These are phyloP conservation scores for Apogon talboti DNA, from an alignment of 2,797 vertebrate species.

Conservation along the genomic window DNA sequence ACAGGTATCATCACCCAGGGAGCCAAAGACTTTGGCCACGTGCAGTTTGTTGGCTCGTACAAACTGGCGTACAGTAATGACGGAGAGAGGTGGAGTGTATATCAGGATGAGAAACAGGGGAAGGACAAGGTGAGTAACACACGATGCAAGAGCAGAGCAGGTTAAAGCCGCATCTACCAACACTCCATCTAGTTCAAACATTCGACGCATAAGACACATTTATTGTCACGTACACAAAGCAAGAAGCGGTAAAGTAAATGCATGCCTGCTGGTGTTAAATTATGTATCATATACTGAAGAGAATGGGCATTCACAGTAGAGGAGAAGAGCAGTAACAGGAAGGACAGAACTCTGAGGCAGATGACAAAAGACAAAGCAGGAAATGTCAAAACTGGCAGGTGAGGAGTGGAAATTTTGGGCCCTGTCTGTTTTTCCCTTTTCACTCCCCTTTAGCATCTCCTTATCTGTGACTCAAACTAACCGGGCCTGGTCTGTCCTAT, in stretches of 20 bases:
- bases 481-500: conserved; percentile 37
- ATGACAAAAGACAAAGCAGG: conserved; percentile 22
- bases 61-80: conserved; percentile 96
- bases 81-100: conserved; percentile 92
- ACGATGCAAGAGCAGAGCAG: background rate
- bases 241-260: conserved; percentile 24
- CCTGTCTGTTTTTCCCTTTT: conserved; percentile 30
- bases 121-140: conserved; percentile 92
- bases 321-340: conserved; percentile 5
- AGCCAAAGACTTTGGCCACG: conserved; percentile 98
- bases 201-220: background rate
- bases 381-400: conserved; percentile 22
- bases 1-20: conserved; percentile 98
- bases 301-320: conserved; percentile 25
- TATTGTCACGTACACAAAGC: background rate
- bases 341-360: conserved; percentile 23
- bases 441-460: conserved; percentile 50
- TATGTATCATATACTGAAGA: conserved; percentile 39
- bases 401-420: conserved; percentile 43
- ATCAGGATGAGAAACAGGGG: conserved; percentile 96
- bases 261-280: conserved; percentile 45
- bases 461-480: conserved; percentile 67
- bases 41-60: conserved; percentile 98
- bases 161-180: background rate
- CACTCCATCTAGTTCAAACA: background rate